A percentile compares a stretch with the other conserved stretches of the same genome.
Conservation (phyloP, 2,113 vertebrate genomes). For the Scomber japonicus region DNA sequence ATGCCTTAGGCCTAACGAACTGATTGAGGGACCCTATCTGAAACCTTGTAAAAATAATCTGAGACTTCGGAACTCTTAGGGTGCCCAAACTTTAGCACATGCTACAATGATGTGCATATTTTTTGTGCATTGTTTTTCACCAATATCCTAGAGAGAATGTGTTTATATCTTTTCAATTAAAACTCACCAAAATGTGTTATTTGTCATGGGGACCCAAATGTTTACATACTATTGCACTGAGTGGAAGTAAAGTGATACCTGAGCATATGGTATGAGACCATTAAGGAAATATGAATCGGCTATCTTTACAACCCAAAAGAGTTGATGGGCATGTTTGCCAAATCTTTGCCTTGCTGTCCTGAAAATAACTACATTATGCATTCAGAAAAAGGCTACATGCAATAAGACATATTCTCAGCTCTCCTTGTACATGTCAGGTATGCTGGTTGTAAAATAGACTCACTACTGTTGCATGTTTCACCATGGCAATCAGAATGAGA, state of each 20-base stretch:
- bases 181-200: too few relatives aligned
- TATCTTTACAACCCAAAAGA: constrained; percentile 32
- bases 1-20: too few relatives aligned
- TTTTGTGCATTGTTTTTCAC: too few relatives aligned
- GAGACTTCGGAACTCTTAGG: too few relatives aligned
- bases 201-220: too few relatives aligned
- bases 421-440: constrained; percentile 17
- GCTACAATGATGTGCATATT: too few relatives aligned
- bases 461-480: not conserved
- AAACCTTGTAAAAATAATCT: too few relatives aligned
- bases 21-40: too few relatives aligned
- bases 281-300: constrained; percentile 35
- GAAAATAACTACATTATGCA: constrained; percentile 9
- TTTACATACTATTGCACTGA: not conserved
- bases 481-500: constrained; percentile 3
- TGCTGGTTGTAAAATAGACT: not conserved
- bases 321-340: constrained; percentile 6
- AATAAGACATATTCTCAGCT: not conserved
- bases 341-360: constrained; percentile 9
- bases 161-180: too few relatives aligned
- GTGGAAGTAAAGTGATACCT: constrained; percentile 37
- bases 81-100: too few relatives aligned
- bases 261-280: constrained; percentile 45
- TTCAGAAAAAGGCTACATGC: constrained; percentile 8
- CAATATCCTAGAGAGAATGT: too few relatives aligned